Base-by-base conservation (phyloP, 2,888 invertebrate genomes). In the Drosophila atripex region DNA sequence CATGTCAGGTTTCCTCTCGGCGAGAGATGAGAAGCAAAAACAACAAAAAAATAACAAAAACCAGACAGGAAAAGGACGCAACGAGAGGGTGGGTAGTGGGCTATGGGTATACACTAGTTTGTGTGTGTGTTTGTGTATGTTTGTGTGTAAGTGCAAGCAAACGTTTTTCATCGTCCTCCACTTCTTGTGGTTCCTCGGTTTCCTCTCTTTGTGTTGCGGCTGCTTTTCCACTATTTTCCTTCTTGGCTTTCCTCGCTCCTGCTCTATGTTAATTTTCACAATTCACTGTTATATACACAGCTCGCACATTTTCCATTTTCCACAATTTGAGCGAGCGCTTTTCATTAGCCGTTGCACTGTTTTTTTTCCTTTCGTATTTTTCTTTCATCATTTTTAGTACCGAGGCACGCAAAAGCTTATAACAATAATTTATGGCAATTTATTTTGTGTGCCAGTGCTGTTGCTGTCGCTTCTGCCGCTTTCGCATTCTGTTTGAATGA, bases 351-450 rank as follows among this genome's bases (percentile, higher is more conserved):
- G 28, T 56, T 63, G 71, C 71, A 75, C 69, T 50, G 18, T 38
- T 35, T 39, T 32, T 28, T 57, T 57, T 73, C 52, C 53, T 73
- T 49, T 57, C 70, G 9, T 9, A 9, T 9, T 28, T 28, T 59
- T 55, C 57, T 73, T 58, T 57, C 70, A 74, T 80, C 66, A 35
- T 35, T 35, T 30, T 35, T 35, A 14, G 35, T 35, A 9, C 28
- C 28, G 35, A 23, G n/a, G 14, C 35, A 78, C 64, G 80, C 72
- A 76, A 79, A 82, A 57, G 68, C 78, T 86, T 73, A 71, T 76
- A 80, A 72, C 25, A 84, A 80, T 78, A 88, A 80, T 78, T 80
- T 86, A 86, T 83, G 66, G 84, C 88, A 86, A 79, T 80, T 80
- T 73, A 71, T 60, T 55, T 56, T 38, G 39, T 50, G n/a, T n/a